A percentile compares a stretch with the other conserved stretches of the same genome.
Conservation (phyloP, 1,140 invertebrate species). For the Drosophila ironensis region DNA sequence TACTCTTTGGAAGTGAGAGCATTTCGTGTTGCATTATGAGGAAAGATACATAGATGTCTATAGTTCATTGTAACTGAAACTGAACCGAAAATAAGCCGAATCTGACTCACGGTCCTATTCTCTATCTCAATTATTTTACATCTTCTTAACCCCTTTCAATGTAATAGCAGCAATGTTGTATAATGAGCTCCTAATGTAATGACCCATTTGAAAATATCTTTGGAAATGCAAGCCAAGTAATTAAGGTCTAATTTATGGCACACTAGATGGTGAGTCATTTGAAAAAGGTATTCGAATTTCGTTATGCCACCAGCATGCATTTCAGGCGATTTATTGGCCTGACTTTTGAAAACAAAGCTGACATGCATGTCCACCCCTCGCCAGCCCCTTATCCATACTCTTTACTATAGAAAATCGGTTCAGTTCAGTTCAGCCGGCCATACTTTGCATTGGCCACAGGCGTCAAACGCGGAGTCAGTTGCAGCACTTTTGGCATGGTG, state of each 20-base stretch:
- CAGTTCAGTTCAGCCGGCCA: constrained; percentile 28
- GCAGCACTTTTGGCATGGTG: constrained; percentile 42
- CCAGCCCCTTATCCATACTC: background rate
- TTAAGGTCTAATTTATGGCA: background rate
- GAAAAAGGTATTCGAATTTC: constrained; percentile 37
- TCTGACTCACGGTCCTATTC: too few relatives aligned
- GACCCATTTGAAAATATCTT: background rate
- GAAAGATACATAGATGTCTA: too few relatives aligned
- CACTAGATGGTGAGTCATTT: constrained; percentile 17
- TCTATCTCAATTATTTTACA: too few relatives aligned
- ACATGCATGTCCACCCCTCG: constrained; percentile 38
- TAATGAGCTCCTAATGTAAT: too few relatives aligned
- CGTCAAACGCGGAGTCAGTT: constrained; percentile 32
- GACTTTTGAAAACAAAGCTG: constrained; percentile 42
- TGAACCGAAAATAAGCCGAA: too few relatives aligned
- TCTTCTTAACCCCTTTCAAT: too few relatives aligned
- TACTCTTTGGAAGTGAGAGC: background rate
- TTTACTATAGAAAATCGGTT: constrained; percentile 22
- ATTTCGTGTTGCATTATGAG: background rate
- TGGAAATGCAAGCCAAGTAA: background rate
- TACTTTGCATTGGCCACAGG: constrained; percentile 48
- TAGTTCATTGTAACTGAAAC: background rate
- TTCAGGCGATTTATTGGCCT: constrained; percentile 36
- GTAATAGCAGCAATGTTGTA: too few relatives aligned
- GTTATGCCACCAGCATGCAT: constrained; percentile 24